Evolutionary conservation across 2,888 invertebrate species (phyloP).

Genomic region (Chymomyza fuscimana): DNA sequence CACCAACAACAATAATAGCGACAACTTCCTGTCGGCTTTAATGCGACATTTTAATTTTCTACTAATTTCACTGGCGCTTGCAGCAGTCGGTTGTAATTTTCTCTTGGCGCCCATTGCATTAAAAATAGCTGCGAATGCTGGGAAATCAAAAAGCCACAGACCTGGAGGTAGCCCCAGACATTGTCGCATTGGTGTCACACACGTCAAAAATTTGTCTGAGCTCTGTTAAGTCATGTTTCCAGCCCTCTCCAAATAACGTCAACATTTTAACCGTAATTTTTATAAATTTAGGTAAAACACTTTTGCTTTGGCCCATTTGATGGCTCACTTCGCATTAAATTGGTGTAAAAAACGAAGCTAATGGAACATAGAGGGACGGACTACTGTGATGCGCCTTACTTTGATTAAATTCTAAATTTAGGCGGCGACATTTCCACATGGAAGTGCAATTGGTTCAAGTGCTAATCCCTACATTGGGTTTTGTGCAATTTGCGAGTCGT

Average conservation of each 20-base stretch:
- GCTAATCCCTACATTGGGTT: conserved; percentile 10
- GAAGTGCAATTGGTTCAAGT: conserved; percentile 21
- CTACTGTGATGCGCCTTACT: conserved; percentile 24
- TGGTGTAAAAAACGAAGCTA: conserved; percentile 40
- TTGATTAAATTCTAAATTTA: conserved; percentile 74
- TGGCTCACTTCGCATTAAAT: conserved; percentile 65
- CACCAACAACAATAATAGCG: conserved; percentile 8
- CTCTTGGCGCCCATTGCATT: conserved; percentile 45
- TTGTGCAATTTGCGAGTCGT: conserved; percentile 3
- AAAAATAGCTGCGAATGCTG: conserved; percentile 58
- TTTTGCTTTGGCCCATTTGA: conserved; percentile 41
- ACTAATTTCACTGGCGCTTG: conserved; percentile 16
- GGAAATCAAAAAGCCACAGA: conserved; percentile 49
- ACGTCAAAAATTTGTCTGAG: conserved; percentile 43
- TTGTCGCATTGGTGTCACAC: conserved; percentile 44
- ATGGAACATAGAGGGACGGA: background rate
- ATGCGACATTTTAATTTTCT: background rate
- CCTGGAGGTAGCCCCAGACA: background rate
- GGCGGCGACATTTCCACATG: conserved; percentile 65
- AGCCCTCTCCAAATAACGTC: conserved; percentile 41
- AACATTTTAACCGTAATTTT: conserved; percentile 38
- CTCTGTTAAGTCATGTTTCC: conserved; percentile 23
- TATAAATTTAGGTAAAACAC: background rate
- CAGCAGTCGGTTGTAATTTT: conserved; percentile 45
- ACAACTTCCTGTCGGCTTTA: conserved; percentile 54